These are phyloP conservation scores for Ivindomyrus marchei DNA, from an alignment of 2,113 vertebrate species.

Conservation along the genomic window DNA sequence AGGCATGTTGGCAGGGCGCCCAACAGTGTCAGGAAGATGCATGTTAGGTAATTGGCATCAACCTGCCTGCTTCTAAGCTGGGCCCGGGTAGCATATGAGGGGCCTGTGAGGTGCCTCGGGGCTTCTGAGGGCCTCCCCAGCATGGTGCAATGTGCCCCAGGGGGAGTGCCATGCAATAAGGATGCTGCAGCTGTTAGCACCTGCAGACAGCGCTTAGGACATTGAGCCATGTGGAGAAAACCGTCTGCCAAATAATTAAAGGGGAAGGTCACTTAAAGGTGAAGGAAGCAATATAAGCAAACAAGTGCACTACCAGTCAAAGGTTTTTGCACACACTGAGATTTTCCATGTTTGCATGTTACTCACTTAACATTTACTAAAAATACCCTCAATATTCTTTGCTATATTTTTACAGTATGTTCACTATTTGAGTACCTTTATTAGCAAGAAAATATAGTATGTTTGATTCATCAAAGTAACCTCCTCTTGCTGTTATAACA, in stretches of 20 bases:
- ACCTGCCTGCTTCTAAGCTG: neutral
- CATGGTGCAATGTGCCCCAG: neutral
- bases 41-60: neutral
- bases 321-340: no score
- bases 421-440: no score
- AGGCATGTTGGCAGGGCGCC: neutral
- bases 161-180: neutral
- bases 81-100: neutral
- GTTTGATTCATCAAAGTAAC: no score
- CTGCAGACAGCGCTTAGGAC: neutral
- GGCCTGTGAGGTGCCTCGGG: neutral
- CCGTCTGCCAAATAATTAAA: neutral
- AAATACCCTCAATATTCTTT: no score
- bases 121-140: neutral
- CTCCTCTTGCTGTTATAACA: no score
- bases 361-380: no score
- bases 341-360: no score
- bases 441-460: no score
- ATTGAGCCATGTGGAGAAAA: neutral
- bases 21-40: neutral
- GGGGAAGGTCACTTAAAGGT: neutral
- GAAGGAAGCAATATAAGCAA: neutral
- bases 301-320: neutral
- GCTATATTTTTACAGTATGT: no score
- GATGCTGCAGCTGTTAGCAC: neutral